Base-by-base conservation (phyloP, 2,113 vertebrate genomes). In the Sturnira hondurensis region DNA sequence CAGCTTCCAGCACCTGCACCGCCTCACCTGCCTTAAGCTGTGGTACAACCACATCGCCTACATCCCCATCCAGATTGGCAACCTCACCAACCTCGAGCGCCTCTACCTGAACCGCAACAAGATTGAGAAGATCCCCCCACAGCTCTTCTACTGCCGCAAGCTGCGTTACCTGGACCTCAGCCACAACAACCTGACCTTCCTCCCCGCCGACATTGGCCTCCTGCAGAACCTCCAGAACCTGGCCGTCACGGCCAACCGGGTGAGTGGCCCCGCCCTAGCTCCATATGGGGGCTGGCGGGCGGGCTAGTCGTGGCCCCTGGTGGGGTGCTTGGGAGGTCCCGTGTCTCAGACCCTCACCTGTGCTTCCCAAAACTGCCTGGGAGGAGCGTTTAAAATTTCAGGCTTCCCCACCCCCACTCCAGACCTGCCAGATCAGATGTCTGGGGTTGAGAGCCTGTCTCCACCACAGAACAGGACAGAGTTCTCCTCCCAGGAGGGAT, bases 31-130 rank as follows among this genome's bases (percentile, higher is more conserved):
- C 98, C 99, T 99, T 97, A 99, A 99, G 96, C 96, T 99, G 96
- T 99, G 99, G 99, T 99, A 99, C 98, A 99, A 99, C 98, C 99
- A 99, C 98, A 99, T 99, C 15, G 99, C 99, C 98, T 99, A 99
- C 98, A 99, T 99, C 97, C 99, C 99, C 97, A 99, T 99, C 97
- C 99, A 99, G 97, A 99, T 99, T 28, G 99, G 99, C 96, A 99
- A 99, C 14, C 99, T 99, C 41, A 99, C 98, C 98, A 99, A 99
- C 97, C 96, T 99, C 58, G 99, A 99, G 94, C 98, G 99, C 96
- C 99, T 99, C 36, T 99, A 99, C 94, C 99, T 99, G 96, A 99
- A 99, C 97, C 98, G 99, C 36, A 99, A 99, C 99, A 99, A 99
- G 98, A 99, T 99, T 1, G 99, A 99, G 81, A 99, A 99, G 97